Evolutionary conservation across 2,113 vertebrate species (phyloP).

Genomic region (Eublepharis macularius): DNA sequence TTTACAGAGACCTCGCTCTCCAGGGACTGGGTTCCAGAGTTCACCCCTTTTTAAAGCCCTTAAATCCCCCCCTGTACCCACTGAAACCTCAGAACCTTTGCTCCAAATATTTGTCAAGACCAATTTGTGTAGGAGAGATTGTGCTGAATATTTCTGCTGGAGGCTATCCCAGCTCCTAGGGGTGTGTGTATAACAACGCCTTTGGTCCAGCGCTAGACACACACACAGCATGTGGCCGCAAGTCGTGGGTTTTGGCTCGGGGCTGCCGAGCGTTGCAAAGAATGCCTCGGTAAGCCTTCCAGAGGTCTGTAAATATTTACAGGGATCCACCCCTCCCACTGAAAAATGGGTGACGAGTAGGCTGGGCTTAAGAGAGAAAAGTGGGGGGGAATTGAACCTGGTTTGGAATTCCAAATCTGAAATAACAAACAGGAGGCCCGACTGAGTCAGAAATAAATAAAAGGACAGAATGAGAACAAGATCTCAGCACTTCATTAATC

Average conservation of each 20-base stretch:
- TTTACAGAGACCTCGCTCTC: not conserved
- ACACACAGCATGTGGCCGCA: conserved; percentile 24
- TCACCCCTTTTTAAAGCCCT: not conserved
- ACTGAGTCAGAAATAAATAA: conserved; percentile 44
- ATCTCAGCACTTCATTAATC: conserved; percentile 58
- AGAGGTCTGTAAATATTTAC: conserved; percentile 62
- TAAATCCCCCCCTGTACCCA: not conserved
- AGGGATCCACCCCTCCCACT: not conserved
- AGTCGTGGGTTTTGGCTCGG: not conserved
- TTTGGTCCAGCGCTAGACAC: conserved; percentile 28
- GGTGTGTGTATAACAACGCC: not conserved
- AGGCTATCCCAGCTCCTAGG: not conserved
- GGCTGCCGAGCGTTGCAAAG: not conserved
- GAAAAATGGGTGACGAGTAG: not conserved
- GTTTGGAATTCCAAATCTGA: conserved; percentile 27
- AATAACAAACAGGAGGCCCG: conserved; percentile 48
- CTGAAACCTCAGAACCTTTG: conserved; percentile 33
- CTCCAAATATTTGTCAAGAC: conserved; percentile 48
- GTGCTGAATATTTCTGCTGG: conserved; percentile 17
- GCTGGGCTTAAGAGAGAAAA: not conserved
- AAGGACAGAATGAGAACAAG: conserved; percentile 43
- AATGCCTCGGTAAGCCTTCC: conserved; percentile 21
- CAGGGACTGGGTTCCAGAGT: not conserved
- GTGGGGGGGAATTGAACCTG: conserved; percentile 20
- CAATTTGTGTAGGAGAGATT: conserved; percentile 54